phyloP scores from a whole-genome alignment of 2,888 invertebrate genomes.

The Monoplex corrugatus region DNA sequence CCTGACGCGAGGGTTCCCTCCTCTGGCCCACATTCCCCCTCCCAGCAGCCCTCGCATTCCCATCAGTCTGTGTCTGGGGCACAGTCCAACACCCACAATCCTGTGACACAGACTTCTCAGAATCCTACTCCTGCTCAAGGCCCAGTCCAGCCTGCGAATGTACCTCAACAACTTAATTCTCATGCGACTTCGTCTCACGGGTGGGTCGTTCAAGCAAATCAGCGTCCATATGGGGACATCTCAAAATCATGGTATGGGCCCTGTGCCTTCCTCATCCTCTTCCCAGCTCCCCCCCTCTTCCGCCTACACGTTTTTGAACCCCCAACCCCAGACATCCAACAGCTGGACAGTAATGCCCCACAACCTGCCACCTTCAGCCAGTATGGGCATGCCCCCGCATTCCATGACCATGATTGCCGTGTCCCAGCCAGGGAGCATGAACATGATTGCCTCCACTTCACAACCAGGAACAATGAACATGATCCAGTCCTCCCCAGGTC shows the following conservation, averaged over 20 bases:
- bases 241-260: too few species aligned
- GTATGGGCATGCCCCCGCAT: background rate
- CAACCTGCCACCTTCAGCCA: background rate
- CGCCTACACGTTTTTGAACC: background rate
- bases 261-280: background rate
- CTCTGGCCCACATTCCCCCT: constrained; percentile 43
- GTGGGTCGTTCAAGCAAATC: too few species aligned
- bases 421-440: background rate
- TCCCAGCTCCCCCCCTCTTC: background rate
- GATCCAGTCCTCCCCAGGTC: background rate
- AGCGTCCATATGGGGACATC: too few species aligned
- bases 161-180: background rate
- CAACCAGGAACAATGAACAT: background rate
- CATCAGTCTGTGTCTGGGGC: background rate
- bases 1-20: constrained; percentile 38
- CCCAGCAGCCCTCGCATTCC: background rate
- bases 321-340: background rate
- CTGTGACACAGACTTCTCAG: background rate
- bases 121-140: background rate
- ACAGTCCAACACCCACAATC: background rate
- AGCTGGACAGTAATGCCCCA: background rate
- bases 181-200: background rate
- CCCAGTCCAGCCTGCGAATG: background rate
- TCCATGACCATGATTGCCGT: background rate
- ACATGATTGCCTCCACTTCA: background rate